Percentiles rank a stretch among this genome's conserved stretches.
Evolutionary conservation across 2,888 invertebrate genomes (phyloP).

Genomic region (Orthonychiurus folsomi): DNA sequence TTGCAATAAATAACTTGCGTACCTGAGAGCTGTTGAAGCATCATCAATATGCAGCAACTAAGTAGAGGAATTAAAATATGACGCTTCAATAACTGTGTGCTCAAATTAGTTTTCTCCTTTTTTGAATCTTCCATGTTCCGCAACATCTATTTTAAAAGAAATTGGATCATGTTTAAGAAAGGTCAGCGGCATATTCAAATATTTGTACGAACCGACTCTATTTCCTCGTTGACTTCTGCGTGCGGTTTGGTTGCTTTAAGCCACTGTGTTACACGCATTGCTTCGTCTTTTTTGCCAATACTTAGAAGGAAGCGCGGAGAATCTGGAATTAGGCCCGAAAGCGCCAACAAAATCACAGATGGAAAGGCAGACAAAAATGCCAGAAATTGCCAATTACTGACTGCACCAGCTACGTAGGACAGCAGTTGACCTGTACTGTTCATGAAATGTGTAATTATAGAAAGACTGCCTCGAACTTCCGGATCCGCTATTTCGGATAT

Average conservation of each 20-base stretch:
- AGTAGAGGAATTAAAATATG: background rate
- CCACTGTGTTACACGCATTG: conserved; percentile 58
- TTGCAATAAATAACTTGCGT: background rate
- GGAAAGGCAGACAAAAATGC: conserved; percentile 58
- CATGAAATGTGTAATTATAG: conserved; percentile 56
- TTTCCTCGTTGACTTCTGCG: conserved; percentile 56
- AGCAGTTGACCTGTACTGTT: conserved; percentile 45
- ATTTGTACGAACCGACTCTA: conserved; percentile 28
- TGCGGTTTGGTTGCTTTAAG: conserved; percentile 59
- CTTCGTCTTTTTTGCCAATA: conserved; percentile 51
- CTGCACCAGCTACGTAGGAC: conserved; percentile 56
- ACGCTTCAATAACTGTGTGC: no score
- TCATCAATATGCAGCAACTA: background rate
- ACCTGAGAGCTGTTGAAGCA: conserved; percentile 2
- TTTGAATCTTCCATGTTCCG: background rate
- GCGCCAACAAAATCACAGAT: conserved; percentile 47
- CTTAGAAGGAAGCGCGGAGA: conserved; percentile 59
- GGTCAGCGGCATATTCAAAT: no score
- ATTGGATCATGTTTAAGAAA: background rate
- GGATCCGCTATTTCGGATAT: background rate
- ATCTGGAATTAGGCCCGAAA: conserved; percentile 75
- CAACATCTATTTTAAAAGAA: background rate
- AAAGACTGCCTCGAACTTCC: conserved; percentile 3
- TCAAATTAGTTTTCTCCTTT: no score
- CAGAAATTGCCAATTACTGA: conserved; percentile 54